A percentile compares a stretch with the other conserved stretches of the same genome.
These are phyloP conservation scores for Neoascia interrupta DNA, from an alignment of 2,888 invertebrate species.

Conservation along the genomic window DNA sequence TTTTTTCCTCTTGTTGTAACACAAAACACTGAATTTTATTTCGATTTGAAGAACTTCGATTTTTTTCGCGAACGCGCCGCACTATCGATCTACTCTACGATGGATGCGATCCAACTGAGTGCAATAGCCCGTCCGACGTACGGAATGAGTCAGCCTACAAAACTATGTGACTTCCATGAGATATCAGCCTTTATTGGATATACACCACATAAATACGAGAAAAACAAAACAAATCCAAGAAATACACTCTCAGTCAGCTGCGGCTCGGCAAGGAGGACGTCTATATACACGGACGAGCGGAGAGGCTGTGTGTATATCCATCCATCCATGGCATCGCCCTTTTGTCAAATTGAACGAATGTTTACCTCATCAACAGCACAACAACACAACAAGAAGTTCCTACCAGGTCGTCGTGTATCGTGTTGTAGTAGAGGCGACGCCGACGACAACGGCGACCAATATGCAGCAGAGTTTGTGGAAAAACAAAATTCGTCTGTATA, in stretches of 20 bases:
- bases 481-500: constrained; percentile 63
- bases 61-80: too few relatives aligned
- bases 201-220: constrained; percentile 65
- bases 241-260: constrained; percentile 42
- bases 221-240: constrained; percentile 64
- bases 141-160: constrained; percentile 43
- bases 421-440: constrained; percentile 8
- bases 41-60: too few relatives aligned
- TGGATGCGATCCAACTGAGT: constrained; percentile 51
- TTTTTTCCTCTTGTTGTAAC: background rate
- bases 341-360: constrained; percentile 58
- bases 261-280: too few relatives aligned
- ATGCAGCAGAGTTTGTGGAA: constrained; percentile 61
- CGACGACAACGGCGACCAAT: constrained; percentile 46
- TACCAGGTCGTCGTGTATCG: too few relatives aligned
- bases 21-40: constrained; percentile 1
- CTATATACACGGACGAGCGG: background rate
- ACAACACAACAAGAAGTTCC: constrained; percentile 16
- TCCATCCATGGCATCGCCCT: background rate
- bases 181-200: constrained; percentile 59
- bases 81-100: too few relatives aligned
- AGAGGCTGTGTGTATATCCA: background rate
- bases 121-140: constrained; percentile 22
- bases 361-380: constrained; percentile 49
- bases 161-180: constrained; percentile 48